Percentiles rank a stretch among this genome's conserved stretches.
These are phyloP conservation scores for Zeus faber DNA, from an alignment of 2,113 vertebrate species.

Conservation along the genomic window DNA sequence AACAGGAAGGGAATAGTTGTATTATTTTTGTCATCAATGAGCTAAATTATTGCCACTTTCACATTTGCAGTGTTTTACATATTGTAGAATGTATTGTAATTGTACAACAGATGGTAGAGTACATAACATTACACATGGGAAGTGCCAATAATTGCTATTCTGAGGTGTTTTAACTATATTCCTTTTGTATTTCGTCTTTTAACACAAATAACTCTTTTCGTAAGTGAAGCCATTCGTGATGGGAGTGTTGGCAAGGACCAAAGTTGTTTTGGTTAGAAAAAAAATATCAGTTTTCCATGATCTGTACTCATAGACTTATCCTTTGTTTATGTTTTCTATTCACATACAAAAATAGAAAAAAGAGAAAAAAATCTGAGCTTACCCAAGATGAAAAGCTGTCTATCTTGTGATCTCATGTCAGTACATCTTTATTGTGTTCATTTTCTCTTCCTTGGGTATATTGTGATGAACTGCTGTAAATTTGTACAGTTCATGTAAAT, in stretches of 20 bases:
- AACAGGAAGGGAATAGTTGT: slow-evolving; percentile 68
- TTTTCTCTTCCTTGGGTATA: slow-evolving; percentile 87
- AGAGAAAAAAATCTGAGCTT: slow-evolving; percentile 72
- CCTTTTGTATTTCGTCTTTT: slow-evolving; percentile 78
- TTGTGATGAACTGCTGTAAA: slow-evolving; percentile 99
- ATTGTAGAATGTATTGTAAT: slow-evolving; percentile 77
- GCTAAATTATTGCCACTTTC: slow-evolving; percentile 78
- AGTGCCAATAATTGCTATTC: slow-evolving; percentile 78
- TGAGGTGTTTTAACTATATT: slow-evolving; percentile 69
- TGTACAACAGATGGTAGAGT: slow-evolving; percentile 73
- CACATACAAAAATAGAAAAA: slow-evolving; percentile 72
- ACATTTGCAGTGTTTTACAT: slow-evolving; percentile 73
- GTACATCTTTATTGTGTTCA: slow-evolving; percentile 87
- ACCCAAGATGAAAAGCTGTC: slow-evolving; percentile 80
- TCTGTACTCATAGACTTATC: slow-evolving; percentile 77
- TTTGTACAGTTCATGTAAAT: slow-evolving; percentile 99
- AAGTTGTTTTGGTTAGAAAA: slow-evolving; percentile 73
- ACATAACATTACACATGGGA: slow-evolving; percentile 73
- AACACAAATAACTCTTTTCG: slow-evolving; percentile 67
- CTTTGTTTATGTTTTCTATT: slow-evolving; percentile 64
- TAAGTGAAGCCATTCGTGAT: slow-evolving; percentile 76
- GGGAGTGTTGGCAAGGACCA: slow-evolving; percentile 81
- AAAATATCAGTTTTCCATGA: slow-evolving; percentile 71
- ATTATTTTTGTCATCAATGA: slow-evolving; percentile 60
- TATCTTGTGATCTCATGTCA: slow-evolving; percentile 97